Evolutionary conservation across 1,140 invertebrate genomes (phyloP).

Genomic region (Oedothorax gibbosus): DNA sequence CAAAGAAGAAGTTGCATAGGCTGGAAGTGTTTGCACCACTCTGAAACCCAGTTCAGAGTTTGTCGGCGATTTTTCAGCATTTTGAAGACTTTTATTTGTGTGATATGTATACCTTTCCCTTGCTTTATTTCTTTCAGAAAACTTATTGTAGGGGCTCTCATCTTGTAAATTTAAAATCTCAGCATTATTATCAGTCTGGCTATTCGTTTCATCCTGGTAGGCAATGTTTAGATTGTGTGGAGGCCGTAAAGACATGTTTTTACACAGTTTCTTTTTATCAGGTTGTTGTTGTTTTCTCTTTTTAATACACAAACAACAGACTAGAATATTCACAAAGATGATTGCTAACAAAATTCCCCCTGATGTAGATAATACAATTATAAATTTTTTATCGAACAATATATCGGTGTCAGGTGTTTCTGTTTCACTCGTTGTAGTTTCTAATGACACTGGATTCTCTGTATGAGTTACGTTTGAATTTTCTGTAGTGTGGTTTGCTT

Average conservation of each 20-base stretch:
- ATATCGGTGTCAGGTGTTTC: not conserved
- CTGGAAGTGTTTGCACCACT: conserved; percentile 23
- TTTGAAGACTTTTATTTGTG: conserved; percentile 20
- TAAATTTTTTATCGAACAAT: conserved; percentile 16
- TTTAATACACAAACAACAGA: conserved; percentile 33
- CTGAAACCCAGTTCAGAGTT: conserved; percentile 37
- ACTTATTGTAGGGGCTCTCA: not conserved
- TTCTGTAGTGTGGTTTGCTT: conserved; percentile 1
- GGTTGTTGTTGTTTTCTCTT: not conserved
- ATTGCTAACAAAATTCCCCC: conserved; percentile 16
- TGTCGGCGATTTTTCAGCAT: not conserved
- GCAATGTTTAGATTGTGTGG: conserved; percentile 46
- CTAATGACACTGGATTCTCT: not conserved
- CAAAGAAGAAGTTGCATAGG: conserved; percentile 27
- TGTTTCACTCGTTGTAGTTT: not conserved
- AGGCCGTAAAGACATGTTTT: conserved; percentile 12
- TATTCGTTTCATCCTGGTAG: conserved; percentile 8
- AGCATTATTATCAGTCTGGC: not conserved
- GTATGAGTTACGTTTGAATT: not conserved
- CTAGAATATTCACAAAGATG: conserved; percentile 31
- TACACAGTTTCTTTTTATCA: not conserved
- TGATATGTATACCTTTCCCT: conserved; percentile 26
- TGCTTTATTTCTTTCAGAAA: conserved; percentile 10
- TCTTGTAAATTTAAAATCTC: no score
- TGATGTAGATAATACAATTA: conserved; percentile 6